phyloP scores from a whole-genome alignment of 1,140 invertebrate genomes.

The Acromyrmex echinatior region DNA sequence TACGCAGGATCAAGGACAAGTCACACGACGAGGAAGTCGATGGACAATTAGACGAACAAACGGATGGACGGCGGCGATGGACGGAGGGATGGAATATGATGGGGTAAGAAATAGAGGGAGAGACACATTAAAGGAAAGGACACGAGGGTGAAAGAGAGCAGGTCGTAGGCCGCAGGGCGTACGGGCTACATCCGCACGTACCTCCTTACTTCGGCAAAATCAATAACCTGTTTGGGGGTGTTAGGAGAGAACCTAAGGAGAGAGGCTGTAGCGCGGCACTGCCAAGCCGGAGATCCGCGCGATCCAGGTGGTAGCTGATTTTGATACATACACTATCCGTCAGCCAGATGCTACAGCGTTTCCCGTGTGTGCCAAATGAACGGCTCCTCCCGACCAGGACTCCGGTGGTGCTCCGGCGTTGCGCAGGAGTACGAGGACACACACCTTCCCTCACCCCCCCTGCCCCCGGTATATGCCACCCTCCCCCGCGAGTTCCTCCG shows the following conservation, averaged over 20 bases:
- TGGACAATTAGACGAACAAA: conserved; percentile 19
- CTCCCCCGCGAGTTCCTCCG: conserved; percentile 20
- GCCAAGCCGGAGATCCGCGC: conserved; percentile 70
- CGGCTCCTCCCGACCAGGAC: conserved; percentile 52
- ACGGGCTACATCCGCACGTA: conserved; percentile 75
- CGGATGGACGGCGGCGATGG: conserved; percentile 16
- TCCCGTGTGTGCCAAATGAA: conserved; percentile 34
- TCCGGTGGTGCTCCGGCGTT: conserved; percentile 11
- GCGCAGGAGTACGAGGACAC: conserved; percentile 48
- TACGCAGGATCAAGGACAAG: conserved; percentile 64
- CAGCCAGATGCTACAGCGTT: conserved; percentile 64
- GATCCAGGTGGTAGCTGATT: conserved; percentile 48
- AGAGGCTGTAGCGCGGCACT: conserved; percentile 75
- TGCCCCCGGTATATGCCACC: background rate
- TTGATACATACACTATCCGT: conserved; percentile 67
- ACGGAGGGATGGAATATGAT: conserved; percentile 34
- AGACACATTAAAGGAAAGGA: conserved; percentile 31
- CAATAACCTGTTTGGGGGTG: conserved; percentile 84
- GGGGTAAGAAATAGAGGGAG: conserved; percentile 45
- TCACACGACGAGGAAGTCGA: background rate
- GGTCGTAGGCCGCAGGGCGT: conserved; percentile 80
- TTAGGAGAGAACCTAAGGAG: conserved; percentile 82
- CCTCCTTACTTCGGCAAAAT: conserved; percentile 84
- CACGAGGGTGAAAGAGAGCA: conserved; percentile 68
- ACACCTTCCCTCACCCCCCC: conserved; percentile 2